These are phyloP conservation scores for Capricornis sumatraensis DNA, from an alignment of 2,113 vertebrate genomes.

Conservation along the genomic window DNA sequence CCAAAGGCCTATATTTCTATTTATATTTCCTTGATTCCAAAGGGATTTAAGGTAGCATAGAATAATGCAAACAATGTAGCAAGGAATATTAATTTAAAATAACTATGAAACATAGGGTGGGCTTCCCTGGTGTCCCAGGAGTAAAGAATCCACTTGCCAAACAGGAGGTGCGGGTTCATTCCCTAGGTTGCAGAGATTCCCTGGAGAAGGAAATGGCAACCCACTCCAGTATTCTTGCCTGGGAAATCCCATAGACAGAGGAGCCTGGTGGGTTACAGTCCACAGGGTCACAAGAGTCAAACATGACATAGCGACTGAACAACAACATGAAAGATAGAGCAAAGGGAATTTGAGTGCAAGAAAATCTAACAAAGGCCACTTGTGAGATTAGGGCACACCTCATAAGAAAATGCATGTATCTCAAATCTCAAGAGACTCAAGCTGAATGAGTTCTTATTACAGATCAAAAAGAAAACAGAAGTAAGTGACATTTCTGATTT, in stretches of 20 bases:
- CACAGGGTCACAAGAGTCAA: not conserved
- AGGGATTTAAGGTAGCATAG: not conserved
- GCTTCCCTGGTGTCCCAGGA: not conserved
- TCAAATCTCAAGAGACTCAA: not conserved
- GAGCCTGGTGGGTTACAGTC: not conserved
- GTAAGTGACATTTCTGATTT: not conserved
- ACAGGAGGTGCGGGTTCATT: rapidly evolving
- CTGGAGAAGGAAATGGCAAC: not conserved
- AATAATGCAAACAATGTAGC: not conserved
- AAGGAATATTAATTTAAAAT: not conserved
- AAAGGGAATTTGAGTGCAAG: not conserved
- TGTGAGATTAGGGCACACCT: not conserved
- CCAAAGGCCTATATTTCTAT: not conserved
- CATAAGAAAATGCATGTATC: not conserved
- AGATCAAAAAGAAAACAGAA: not conserved
- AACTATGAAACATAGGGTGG: not conserved
- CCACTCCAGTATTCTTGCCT: not conserved
- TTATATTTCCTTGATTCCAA: not conserved
- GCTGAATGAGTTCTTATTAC: not conserved
- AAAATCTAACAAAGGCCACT: not conserved
- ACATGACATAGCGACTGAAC: not conserved
- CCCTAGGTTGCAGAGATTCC: not conserved
- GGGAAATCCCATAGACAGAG: not conserved
- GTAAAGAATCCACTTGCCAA: not conserved
- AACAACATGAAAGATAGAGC: not conserved